These are phyloP conservation scores for Pluvianellus socialis DNA, from an alignment of 2,113 vertebrate genomes.

Conservation along the genomic window DNA sequence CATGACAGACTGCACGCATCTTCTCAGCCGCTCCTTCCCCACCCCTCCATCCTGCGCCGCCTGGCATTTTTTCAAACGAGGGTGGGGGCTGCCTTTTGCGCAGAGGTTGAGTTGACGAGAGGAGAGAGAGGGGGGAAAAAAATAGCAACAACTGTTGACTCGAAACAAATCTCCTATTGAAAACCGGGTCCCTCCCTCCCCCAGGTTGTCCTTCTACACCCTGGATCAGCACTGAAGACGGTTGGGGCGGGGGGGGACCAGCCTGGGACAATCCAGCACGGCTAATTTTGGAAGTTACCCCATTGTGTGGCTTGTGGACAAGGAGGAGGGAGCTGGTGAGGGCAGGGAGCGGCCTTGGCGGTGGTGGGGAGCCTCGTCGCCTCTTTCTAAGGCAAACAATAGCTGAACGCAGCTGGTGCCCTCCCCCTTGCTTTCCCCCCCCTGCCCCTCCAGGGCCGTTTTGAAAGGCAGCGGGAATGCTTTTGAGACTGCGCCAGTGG, in stretches of 20 bases:
- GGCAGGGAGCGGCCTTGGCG: constrained; percentile 36
- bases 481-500: constrained; percentile 83
- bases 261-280: constrained; percentile 63
- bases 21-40: background rate
- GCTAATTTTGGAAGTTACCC: constrained; percentile 81
- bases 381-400: constrained; percentile 77
- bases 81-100: constrained; percentile 42
- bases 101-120: constrained; percentile 43
- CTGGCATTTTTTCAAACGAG: constrained; percentile 38
- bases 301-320: constrained; percentile 71
- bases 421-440: constrained; percentile 64
- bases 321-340: constrained; percentile 47
- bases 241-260: background rate
- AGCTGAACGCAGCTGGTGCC: constrained; percentile 76
- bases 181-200: background rate
- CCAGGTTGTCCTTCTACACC: constrained; percentile 18
- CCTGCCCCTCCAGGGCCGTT: constrained; percentile 67
- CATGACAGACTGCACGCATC: background rate
- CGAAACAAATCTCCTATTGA: constrained; percentile 60
- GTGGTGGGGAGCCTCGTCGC: constrained; percentile 48
- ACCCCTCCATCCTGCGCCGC: background rate
- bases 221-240: background rate
- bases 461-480: constrained; percentile 84
- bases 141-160: constrained; percentile 60
- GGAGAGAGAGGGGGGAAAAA: background rate